Conservation (phyloP, 30 jellyfish, hydroid and myxozoan genomes). For the Chironex yamaguchii region DNA sequence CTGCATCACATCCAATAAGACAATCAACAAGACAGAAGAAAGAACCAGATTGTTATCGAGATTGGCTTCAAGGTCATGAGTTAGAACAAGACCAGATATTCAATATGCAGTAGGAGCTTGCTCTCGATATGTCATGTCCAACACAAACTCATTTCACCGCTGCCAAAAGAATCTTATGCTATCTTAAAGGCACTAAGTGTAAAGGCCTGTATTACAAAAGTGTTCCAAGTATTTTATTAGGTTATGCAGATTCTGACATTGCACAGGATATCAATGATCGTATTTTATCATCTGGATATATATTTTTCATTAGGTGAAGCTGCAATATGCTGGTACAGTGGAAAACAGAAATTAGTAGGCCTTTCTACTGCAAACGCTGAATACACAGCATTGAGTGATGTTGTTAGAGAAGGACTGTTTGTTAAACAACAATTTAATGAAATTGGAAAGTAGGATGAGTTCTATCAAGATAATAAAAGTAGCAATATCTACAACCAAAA, state of each 20-base stretch:
- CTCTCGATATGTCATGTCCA: conserved; percentile 16
- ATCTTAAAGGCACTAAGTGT: conserved; percentile 18
- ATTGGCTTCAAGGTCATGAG: not conserved
- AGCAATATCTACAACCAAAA: conserved; percentile 3
- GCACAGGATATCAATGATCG: conserved; percentile 42
- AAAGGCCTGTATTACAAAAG: not conserved
- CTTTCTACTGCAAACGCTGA: conserved; percentile 47
- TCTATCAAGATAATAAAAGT: not conserved
- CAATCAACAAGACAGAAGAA: not conserved
- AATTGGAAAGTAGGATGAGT: not conserved
- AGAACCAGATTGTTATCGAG: not conserved
- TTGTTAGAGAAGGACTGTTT: not conserved
- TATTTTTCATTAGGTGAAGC: conserved; percentile 5
- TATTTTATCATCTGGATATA: conserved; percentile 1
- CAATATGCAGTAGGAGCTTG: conserved; percentile 32
- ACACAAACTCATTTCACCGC: not conserved
- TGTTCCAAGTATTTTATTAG: not conserved
- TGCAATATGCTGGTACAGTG: conserved; percentile 29
- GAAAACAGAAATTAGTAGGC: conserved; percentile 3
- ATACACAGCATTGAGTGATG: not conserved
- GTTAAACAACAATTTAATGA: not conserved
- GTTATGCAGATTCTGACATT: conserved; percentile 20
- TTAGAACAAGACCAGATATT: conserved; percentile 29
- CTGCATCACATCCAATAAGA: not conserved
- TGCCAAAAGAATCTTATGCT: conserved; percentile 31